phyloP scores from a whole-genome alignment of 2,888 invertebrate genomes.

The Odiellus spinosus region DNA sequence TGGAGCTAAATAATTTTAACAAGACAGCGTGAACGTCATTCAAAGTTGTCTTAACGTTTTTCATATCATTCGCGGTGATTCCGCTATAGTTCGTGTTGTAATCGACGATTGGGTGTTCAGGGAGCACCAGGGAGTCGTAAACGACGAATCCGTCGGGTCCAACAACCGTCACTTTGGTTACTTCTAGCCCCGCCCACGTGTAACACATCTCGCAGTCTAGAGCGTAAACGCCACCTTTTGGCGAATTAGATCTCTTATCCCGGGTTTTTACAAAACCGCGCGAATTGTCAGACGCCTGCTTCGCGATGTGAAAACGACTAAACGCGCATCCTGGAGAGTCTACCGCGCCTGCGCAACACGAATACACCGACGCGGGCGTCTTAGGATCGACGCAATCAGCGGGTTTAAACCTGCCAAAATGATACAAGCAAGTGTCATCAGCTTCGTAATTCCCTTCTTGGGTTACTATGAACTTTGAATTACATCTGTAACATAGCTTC shows the following conservation, averaged over 20 bases:
- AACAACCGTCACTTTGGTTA: slow-evolving; percentile 80
- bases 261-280: slow-evolving; percentile 46
- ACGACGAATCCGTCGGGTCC: slow-evolving; percentile 58
- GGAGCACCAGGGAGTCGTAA: slow-evolving; percentile 80
- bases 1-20: slow-evolving; percentile 67
- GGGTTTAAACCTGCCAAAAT: slow-evolving; percentile 15
- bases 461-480: slow-evolving; percentile 8
- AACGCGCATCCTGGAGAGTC: slow-evolving; percentile 47
- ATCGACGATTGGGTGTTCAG: slow-evolving; percentile 74
- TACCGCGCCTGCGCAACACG: slow-evolving; percentile 44
- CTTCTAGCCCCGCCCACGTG: slow-evolving; percentile 74
- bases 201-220: slow-evolving; percentile 98
- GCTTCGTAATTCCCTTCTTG: slow-evolving; percentile 11
- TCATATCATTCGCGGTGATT: slow-evolving; percentile 69
- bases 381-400: slow-evolving; percentile 1
- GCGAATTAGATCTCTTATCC: background rate
- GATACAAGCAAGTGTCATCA: slow-evolving; percentile 16
- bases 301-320: slow-evolving; percentile 58
- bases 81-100: slow-evolving; percentile 95
- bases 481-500: slow-evolving; percentile 15
- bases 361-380: slow-evolving; percentile 29
- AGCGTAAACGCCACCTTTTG: slow-evolving; percentile 46
- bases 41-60: slow-evolving; percentile 55
- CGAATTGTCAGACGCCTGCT: slow-evolving; percentile 49
- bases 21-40: slow-evolving; percentile 76